These are phyloP conservation scores for Heliconius hermathena DNA, from an alignment of 1,140 invertebrate genomes.

Conservation along the genomic window DNA sequence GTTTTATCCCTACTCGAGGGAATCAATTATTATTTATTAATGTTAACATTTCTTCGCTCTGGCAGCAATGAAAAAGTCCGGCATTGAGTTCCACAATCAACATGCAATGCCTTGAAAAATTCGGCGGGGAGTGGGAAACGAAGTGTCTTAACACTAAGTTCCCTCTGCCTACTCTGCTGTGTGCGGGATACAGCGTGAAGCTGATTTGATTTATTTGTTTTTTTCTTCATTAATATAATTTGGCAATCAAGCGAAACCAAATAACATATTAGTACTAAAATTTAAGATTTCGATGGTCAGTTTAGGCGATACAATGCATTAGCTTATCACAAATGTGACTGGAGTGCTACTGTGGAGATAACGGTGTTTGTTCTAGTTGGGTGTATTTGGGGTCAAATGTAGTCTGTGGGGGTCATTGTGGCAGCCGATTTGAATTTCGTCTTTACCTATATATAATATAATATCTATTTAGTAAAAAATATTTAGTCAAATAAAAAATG, in stretches of 20 bases:
- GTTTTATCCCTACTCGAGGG: neutral
- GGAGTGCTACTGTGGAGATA: constrained; percentile 32
- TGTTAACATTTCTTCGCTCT: too few relatives aligned
- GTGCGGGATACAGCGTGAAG: neutral
- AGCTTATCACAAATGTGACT: constrained; percentile 27
- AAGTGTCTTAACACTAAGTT: neutral
- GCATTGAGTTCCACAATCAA: neutral
- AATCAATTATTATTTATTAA: too few relatives aligned
- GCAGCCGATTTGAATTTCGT: too few relatives aligned
- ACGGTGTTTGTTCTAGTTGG: constrained; percentile 1
- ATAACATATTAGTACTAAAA: neutral
- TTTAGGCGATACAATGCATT: constrained; percentile 31
- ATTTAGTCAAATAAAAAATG: too few relatives aligned
- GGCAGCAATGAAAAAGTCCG: too few relatives aligned
- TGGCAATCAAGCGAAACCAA: neutral
- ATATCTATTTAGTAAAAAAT: too few relatives aligned
- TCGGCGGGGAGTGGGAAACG: neutral
- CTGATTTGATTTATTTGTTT: neutral
- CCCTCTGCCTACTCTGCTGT: neutral
- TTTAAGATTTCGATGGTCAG: constrained; percentile 18
- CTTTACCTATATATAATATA: too few relatives aligned
- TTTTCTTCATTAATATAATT: neutral
- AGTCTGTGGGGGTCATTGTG: neutral
- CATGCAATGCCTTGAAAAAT: neutral
- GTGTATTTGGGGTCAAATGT: constrained; percentile 3